A percentile compares a stretch with the other conserved stretches of the same genome.
phyloP scores from a whole-genome alignment of 2,888 invertebrate genomes.

The Archips xylosteana region DNA sequence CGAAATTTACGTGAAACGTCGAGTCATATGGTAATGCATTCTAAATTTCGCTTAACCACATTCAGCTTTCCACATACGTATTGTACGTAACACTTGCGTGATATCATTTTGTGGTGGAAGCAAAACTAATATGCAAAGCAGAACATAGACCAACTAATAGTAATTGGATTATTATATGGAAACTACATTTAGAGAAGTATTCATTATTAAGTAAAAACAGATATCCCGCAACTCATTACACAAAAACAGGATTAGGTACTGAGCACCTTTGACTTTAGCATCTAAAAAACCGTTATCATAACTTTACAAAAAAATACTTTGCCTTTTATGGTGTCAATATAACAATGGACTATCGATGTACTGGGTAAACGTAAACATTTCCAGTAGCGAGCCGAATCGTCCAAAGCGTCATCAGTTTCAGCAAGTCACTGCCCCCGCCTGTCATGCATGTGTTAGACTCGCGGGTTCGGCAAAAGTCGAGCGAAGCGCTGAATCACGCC shows the following conservation, averaged over 20 bases:
- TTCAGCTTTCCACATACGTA: constrained; percentile 26
- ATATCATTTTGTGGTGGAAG: constrained; percentile 18
- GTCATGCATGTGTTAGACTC: constrained; percentile 39
- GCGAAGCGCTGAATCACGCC: constrained; percentile 34
- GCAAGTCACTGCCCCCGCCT: constrained; percentile 40
- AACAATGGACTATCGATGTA: constrained; percentile 2
- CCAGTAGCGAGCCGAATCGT: constrained; percentile 11
- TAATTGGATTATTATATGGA: not conserved
- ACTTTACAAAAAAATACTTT: not conserved
- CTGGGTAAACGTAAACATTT: constrained; percentile 8
- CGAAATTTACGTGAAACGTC: constrained; percentile 29
- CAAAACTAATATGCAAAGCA: not conserved
- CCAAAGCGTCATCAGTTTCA: constrained; percentile 14
- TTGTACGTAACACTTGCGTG: constrained; percentile 15
- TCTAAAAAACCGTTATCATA: not conserved
- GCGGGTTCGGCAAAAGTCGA: constrained; percentile 29
- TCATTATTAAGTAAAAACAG: not conserved
- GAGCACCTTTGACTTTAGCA: not conserved
- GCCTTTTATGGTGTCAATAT: not conserved
- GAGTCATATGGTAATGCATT: constrained; percentile 24
- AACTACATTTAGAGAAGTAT: not conserved
- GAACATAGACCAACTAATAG: not conserved
- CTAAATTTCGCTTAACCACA: constrained; percentile 23
- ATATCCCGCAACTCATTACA: not conserved
- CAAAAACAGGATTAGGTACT: not conserved